Evolutionary conservation across 92 coral and sea anemone genomes (phyloP).

Genomic region (Metridium senile): DNA sequence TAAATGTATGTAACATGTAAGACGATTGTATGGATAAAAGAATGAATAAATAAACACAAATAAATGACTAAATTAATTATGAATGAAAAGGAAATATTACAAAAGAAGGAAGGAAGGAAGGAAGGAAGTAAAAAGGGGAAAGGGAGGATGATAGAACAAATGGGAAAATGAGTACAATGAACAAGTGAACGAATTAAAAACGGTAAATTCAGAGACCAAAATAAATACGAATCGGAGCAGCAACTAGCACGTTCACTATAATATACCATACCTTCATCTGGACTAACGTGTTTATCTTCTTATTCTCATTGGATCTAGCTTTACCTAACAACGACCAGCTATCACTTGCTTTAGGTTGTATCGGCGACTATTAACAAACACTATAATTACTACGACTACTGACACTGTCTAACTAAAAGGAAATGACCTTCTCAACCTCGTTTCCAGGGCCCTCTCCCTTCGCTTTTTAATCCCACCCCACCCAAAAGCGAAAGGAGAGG

Average conservation of each 20-base stretch:
- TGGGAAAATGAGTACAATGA: neutral
- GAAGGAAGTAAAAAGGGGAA: neutral
- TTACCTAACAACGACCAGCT: constrained; percentile 18
- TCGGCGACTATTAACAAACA: constrained; percentile 1
- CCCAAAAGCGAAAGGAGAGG: no score
- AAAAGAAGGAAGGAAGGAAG: neutral
- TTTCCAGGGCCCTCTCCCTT: no score
- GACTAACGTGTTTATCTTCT: constrained; percentile 7
- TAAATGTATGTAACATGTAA: no score
- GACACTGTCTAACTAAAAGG: no score
- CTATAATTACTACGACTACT: neutral
- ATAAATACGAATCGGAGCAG: neutral
- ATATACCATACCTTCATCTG: constrained; percentile 21
- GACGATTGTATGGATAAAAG: no score
- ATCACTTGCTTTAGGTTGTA: neutral
- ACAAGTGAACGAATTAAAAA: neutral
- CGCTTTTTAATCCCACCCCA: no score
- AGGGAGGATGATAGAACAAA: neutral
- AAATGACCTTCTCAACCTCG: no score
- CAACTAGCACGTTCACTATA: neutral
- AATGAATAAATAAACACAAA: no score
- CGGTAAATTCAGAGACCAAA: no score
- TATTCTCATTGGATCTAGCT: constrained; percentile 15
- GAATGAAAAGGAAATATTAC: no score
- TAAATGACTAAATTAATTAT: no score